Evolutionary conservation across 1,140 invertebrate genomes (phyloP).

Genomic region (Ptiloglossa arizonensis): DNA sequence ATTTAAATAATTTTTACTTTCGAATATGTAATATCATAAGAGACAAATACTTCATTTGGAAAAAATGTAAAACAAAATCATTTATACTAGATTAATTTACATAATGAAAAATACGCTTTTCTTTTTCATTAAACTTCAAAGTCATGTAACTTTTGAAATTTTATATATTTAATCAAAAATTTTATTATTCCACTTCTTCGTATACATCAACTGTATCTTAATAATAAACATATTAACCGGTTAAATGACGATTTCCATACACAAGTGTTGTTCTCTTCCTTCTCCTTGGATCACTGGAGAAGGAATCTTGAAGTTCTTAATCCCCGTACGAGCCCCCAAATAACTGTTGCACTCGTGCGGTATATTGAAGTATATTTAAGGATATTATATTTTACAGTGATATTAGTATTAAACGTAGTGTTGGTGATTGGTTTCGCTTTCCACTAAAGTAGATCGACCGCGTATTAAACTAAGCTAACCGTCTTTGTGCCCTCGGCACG

Average conservation of each 20-base stretch:
- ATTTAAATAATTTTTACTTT: constrained; percentile 13
- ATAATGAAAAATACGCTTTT: background rate
- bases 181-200: background rate
- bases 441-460: too few relatives aligned
- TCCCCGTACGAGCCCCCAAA: too few relatives aligned
- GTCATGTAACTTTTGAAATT: background rate
- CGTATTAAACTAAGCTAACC: too few relatives aligned
- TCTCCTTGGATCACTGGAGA: too few relatives aligned
- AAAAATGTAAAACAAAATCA: background rate
- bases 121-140: background rate
- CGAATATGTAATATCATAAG: constrained; percentile 13
- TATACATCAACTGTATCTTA: background rate
- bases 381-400: too few relatives aligned
- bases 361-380: too few relatives aligned
- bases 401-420: too few relatives aligned
- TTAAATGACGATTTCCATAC: constrained; percentile 88
- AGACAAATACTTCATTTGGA: background rate
- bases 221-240: background rate
- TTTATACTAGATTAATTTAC: background rate
- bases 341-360: too few relatives aligned
- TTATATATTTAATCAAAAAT: too few relatives aligned
- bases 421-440: too few relatives aligned
- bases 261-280: constrained; percentile 91
- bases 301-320: too few relatives aligned
- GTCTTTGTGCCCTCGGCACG: too few relatives aligned